Percentiles rank a stretch among this genome's conserved stretches.
These are phyloP conservation scores for Cataglyphis hispanica DNA, from an alignment of 1,140 invertebrate species.

Conservation along the genomic window DNA sequence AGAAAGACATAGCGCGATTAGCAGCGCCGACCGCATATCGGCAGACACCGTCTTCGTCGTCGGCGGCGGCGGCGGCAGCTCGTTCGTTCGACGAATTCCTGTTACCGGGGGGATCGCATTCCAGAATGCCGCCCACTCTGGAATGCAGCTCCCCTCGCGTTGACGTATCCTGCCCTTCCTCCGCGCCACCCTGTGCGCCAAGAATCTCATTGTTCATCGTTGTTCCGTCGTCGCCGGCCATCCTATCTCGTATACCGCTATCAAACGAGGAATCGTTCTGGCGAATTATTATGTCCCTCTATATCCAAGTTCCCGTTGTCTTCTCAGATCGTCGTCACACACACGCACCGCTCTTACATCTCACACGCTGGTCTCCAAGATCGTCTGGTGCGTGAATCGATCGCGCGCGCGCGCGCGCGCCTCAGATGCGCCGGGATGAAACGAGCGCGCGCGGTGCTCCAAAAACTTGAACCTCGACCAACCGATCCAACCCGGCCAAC, in stretches of 20 bases:
- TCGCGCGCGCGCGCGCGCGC: constrained; percentile 23
- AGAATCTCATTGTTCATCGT: constrained; percentile 81
- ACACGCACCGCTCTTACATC: background rate
- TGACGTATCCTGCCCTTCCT: constrained; percentile 79
- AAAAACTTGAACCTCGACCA: constrained; percentile 59
- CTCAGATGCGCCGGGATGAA: constrained; percentile 48
- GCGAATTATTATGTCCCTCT: background rate
- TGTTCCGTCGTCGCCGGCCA: constrained; percentile 80
- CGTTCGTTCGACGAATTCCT: constrained; percentile 78
- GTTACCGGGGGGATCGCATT: constrained; percentile 84
- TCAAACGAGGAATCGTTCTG: constrained; percentile 41
- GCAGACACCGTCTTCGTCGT: constrained; percentile 80
- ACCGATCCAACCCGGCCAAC: constrained; percentile 1
- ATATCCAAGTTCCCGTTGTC: background rate
- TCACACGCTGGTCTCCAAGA: constrained; percentile 32
- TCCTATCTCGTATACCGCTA: constrained; percentile 61
- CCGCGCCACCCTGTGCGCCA: constrained; percentile 32
- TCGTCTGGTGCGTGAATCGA: constrained; percentile 23
- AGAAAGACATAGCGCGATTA: constrained; percentile 83
- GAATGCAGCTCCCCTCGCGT: constrained; percentile 83
- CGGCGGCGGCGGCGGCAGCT: constrained; percentile 66
- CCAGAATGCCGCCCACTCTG: constrained; percentile 86
- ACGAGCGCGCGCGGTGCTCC: constrained; percentile 36
- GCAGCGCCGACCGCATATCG: constrained; percentile 82
- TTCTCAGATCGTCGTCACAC: background rate